These are phyloP conservation scores for Teinopalpus imperialis DNA, from an alignment of 2,888 invertebrate genomes.

Conservation along the genomic window DNA sequence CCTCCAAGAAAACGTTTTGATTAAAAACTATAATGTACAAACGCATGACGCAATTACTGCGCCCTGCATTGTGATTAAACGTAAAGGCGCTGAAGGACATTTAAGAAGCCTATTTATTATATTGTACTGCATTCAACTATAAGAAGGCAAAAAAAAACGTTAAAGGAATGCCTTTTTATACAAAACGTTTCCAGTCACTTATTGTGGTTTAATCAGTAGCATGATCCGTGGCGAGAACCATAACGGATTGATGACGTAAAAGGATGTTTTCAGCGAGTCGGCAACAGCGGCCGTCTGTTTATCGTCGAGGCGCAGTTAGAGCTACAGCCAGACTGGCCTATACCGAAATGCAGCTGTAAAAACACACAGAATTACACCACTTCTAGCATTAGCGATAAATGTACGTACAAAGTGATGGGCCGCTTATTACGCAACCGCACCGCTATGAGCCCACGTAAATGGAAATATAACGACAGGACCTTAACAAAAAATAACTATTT, in stretches of 20 bases:
- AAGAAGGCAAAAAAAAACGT: conserved; percentile 3
- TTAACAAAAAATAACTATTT: conserved; percentile 38
- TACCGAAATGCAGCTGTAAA: conserved; percentile 75
- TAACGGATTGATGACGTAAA: conserved; percentile 77
- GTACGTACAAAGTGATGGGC: conserved; percentile 51
- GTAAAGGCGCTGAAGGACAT: conserved; percentile 17
- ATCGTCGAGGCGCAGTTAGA: conserved; percentile 73
- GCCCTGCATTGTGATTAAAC: conserved; percentile 13
- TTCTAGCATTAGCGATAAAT: conserved; percentile 54
- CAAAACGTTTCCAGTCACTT: not conserved
- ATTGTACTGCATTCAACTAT: conserved; percentile 1
- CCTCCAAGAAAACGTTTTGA: not conserved
- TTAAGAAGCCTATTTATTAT: conserved; percentile 19
- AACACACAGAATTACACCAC: conserved; percentile 66
- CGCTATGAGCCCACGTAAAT: conserved; percentile 44
- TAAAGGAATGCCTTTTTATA: not conserved
- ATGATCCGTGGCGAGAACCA: conserved; percentile 56
- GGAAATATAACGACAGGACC: conserved; percentile 41
- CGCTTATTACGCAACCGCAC: conserved; percentile 48
- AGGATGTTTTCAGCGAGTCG: conserved; percentile 79
- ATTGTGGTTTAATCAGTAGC: conserved; percentile 25
- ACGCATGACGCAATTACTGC: conserved; percentile 16
- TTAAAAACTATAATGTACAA: not conserved
- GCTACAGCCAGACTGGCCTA: conserved; percentile 64
- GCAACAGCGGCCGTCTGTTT: conserved; percentile 76